Evolutionary conservation across 1,140 invertebrate species (phyloP).

Genomic region (Zaprionus ornatus): DNA sequence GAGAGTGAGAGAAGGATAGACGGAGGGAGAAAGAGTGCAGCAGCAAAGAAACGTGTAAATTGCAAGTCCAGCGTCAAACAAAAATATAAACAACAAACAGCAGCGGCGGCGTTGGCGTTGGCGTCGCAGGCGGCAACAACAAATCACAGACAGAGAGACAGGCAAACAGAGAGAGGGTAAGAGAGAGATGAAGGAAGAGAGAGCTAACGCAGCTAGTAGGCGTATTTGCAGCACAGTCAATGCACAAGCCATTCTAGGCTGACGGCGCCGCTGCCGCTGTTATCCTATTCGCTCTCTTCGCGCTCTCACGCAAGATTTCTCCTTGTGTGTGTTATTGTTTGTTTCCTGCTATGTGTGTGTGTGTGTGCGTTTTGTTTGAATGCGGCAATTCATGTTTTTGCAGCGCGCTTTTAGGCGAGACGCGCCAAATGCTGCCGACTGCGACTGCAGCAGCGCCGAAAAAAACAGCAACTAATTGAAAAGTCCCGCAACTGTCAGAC

Average conservation of each 20-base stretch:
- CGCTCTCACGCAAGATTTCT: conserved; percentile 1
- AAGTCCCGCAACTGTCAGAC: conserved; percentile 30
- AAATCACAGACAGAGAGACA: conserved; percentile 16
- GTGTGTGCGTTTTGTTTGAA: conserved; percentile 20
- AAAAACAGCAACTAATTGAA: conserved; percentile 49
- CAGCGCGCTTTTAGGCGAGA: conserved; percentile 48
- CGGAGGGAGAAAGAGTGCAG: background rate
- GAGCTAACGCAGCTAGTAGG: background rate
- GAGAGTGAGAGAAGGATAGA: background rate
- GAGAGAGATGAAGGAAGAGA: background rate
- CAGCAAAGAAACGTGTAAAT: conserved; percentile 15
- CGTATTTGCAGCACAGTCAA: conserved; percentile 12
- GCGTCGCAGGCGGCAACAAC: background rate
- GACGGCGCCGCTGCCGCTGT: background rate
- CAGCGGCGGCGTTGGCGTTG: background rate
- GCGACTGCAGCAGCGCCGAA: background rate
- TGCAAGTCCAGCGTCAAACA: conserved; percentile 9
- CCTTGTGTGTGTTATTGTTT: conserved; percentile 13
- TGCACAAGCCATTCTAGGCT: conserved; percentile 36
- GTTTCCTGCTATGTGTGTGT: conserved; percentile 7
- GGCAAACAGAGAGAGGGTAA: background rate
- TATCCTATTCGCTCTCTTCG: conserved; percentile 7
- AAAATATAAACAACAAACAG: conserved; percentile 30
- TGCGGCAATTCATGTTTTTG: conserved; percentile 41
- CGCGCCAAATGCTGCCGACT: conserved; percentile 14